Evolutionary conservation across 2,797 vertebrate genomes (phyloP).

Genomic region (Micropoecilia bifurca): DNA sequence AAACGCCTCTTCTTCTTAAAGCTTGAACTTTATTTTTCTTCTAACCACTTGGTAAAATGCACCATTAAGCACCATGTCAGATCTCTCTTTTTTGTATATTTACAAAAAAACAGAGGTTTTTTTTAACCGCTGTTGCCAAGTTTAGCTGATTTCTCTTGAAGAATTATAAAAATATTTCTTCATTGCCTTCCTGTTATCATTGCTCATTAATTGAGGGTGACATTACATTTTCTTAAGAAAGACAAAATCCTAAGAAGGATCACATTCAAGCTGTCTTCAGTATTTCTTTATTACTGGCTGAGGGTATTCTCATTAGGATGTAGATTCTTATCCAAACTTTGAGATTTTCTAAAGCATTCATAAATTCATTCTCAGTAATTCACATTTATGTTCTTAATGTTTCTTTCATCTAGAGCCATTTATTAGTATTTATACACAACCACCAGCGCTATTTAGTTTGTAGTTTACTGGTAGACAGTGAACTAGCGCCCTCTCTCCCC

Average conservation of each 20-base stretch:
- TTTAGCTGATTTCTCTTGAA: neutral
- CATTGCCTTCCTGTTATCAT: neutral
- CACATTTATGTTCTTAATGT: neutral
- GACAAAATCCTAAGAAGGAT: neutral
- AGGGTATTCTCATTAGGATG: neutral
- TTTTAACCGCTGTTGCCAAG: neutral
- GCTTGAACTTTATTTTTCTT: slow-evolving; percentile 5
- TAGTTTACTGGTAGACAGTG: neutral
- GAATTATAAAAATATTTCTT: neutral
- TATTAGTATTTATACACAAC: neutral
- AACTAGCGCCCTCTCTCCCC: neutral
- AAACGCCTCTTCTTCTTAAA: neutral
- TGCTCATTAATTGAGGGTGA: neutral
- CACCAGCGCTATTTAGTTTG: neutral
- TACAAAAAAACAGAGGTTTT: neutral
- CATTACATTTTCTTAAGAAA: neutral
- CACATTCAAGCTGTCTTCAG: neutral
- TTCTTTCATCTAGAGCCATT: neutral
- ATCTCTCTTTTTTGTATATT: neutral
- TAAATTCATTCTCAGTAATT: neutral
- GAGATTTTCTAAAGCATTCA: neutral
- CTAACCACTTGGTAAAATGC: neutral
- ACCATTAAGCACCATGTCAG: neutral
- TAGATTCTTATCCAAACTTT: neutral
- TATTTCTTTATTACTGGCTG: neutral